These are phyloP conservation scores for Etia nguti DNA, from an alignment of 2,113 vertebrate species.

Conservation along the genomic window DNA sequence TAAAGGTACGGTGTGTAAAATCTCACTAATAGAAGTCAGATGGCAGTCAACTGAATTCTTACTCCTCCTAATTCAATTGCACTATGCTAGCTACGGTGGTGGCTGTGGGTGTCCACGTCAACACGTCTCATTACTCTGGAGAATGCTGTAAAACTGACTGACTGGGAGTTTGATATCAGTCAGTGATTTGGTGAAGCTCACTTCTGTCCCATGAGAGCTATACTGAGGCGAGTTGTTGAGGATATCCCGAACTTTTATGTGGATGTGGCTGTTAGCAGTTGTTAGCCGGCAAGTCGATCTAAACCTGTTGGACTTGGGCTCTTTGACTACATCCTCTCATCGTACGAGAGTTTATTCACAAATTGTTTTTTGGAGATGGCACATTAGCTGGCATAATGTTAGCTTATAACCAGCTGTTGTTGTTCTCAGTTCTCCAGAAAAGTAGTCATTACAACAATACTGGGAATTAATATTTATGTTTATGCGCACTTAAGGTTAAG, in stretches of 20 bases:
- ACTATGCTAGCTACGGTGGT: background rate
- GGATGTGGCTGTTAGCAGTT: background rate
- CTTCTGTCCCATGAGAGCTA: background rate
- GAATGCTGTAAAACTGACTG: background rate
- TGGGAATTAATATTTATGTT: background rate
- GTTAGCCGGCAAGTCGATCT: background rate
- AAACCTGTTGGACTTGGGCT: background rate
- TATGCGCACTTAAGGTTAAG: background rate
- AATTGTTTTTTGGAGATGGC: background rate
- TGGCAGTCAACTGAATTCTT: background rate
- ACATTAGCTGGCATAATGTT: background rate
- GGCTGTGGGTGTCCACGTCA: background rate
- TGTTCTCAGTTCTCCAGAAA: background rate
- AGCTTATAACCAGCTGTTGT: background rate
- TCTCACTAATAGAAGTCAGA: background rate
- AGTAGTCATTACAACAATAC: background rate
- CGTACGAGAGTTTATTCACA: background rate
- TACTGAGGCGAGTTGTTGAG: background rate
- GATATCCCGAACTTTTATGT: background rate
- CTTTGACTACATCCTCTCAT: background rate
- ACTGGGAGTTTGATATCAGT: background rate
- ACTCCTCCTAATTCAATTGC: background rate
- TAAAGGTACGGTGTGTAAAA: background rate
- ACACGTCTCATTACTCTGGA: background rate
- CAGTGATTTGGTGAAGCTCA: background rate